Evolutionary conservation across 53 echinoderm and acorn worm species (phyloP).

Genomic region (Luidia sarsii): DNA sequence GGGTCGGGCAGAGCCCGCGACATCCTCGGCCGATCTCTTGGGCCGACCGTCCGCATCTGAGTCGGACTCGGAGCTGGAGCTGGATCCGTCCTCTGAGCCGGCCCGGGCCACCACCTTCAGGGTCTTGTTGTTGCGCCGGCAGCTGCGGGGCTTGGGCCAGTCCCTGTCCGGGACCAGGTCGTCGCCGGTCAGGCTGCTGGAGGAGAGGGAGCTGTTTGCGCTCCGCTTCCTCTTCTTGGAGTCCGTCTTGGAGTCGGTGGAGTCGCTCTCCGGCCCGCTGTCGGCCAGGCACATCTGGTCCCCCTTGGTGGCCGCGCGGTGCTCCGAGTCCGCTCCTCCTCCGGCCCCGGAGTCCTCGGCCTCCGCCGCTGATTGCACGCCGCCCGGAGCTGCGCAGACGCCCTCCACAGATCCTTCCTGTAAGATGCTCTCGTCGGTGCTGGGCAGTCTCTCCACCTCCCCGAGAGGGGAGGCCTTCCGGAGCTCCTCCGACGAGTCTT

Average conservation of each 20-base stretch:
- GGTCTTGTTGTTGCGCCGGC: constrained; percentile 45
- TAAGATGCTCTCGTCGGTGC: not conserved
- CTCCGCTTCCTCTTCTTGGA: constrained; percentile 68
- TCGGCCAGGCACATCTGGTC: not conserved
- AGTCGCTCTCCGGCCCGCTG: not conserved
- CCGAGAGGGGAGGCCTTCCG: not conserved
- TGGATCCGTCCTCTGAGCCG: constrained; percentile 17
- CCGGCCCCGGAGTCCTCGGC: not conserved
- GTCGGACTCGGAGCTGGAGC: constrained; percentile 21
- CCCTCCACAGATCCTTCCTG: constrained; percentile 8
- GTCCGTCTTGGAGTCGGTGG: constrained; percentile 13
- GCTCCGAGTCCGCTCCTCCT: not conserved
- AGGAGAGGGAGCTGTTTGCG: constrained; percentile 55
- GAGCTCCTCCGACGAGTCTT: not conserved
- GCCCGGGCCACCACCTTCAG: not conserved
- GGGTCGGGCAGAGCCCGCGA: not conserved
- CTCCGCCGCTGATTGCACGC: constrained; percentile 33
- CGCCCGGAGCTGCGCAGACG: constrained; percentile 18
- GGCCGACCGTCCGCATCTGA: not conserved
- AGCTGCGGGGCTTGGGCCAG: constrained; percentile 7
- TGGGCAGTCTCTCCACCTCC: not conserved
- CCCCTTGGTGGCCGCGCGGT: not conserved
- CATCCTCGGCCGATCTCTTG: not conserved
- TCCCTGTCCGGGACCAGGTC: constrained; percentile 26
- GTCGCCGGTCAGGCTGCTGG: constrained; percentile 64